phyloP scores from a whole-genome alignment of 2,797 vertebrate species.

The Salmo trutta region DNA sequence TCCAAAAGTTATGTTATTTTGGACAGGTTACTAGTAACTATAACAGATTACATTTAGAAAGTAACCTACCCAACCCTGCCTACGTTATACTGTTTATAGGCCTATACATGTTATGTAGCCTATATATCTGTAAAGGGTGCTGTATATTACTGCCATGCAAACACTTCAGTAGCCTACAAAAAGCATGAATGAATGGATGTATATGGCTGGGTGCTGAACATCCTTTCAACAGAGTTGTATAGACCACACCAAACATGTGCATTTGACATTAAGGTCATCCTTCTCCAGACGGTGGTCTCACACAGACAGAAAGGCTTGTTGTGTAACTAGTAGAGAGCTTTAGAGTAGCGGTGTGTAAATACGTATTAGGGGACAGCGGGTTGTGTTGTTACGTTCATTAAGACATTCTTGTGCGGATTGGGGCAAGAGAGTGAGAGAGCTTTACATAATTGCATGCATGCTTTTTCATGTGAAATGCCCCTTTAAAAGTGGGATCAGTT shows the following conservation, averaged over 20 bases:
- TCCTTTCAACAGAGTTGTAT: neutral
- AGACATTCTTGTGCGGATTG: constrained; percentile 88
- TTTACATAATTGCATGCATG: constrained; percentile 83
- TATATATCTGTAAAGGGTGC: too few species aligned
- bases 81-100: too few species aligned
- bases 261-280: constrained; percentile 40
- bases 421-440: constrained; percentile 57
- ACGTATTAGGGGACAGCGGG: constrained; percentile 64
- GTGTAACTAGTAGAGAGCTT: constrained; percentile 75
- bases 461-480: constrained; percentile 78
- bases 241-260: neutral
- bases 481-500: constrained; percentile 79
- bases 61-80: too few species aligned
- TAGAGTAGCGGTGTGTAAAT: constrained; percentile 60
- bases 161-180: too few species aligned
- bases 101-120: too few species aligned
- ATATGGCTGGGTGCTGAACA: too few species aligned
- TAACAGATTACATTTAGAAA: too few species aligned
- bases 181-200: too few species aligned
- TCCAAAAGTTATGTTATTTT: too few species aligned
- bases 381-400: constrained; percentile 80
- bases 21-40: too few species aligned
- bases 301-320: constrained; percentile 72
- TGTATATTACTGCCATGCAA: too few species aligned
- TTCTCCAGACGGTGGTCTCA: constrained; percentile 34